A percentile compares a stretch with the other conserved stretches of the same genome.
phyloP scores from a whole-genome alignment of 2,797 vertebrate genomes.

The Oreonectes daqikongensis region DNA sequence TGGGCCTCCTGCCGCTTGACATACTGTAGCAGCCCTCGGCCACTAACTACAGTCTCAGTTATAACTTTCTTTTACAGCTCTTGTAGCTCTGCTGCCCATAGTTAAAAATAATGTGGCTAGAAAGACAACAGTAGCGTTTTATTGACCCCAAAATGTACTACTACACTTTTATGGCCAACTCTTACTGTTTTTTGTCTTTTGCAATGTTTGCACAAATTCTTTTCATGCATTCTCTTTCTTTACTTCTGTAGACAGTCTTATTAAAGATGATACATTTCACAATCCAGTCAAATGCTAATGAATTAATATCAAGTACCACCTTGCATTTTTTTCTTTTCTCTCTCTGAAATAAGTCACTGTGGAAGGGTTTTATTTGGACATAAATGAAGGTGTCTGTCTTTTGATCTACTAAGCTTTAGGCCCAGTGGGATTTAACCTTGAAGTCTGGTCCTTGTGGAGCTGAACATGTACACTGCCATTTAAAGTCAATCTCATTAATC shows the following conservation, averaged over 20 bases:
- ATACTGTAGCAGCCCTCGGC: background rate
- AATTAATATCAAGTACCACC: background rate
- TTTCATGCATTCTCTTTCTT: background rate
- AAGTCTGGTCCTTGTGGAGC: slow-evolving; percentile 63
- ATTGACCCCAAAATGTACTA: background rate
- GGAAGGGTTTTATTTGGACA: background rate
- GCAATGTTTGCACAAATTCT: background rate
- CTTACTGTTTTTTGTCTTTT: background rate
- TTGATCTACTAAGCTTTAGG: slow-evolving; percentile 64
- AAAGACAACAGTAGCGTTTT: background rate
- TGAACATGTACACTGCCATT: slow-evolving; percentile 49
- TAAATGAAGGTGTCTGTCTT: slow-evolving; percentile 57
- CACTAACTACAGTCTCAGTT: background rate
- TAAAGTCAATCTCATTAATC: slow-evolving; percentile 60
- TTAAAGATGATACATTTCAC: background rate
- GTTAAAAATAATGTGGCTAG: too few species aligned
- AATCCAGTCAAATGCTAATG: background rate
- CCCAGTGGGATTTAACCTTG: slow-evolving; percentile 54
- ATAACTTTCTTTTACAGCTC: slow-evolving; percentile 2
- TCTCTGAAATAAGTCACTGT: background rate
- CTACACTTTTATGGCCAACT: background rate
- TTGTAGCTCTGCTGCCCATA: background rate
- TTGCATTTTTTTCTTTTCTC: slow-evolving; percentile 24
- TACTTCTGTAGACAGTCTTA: background rate
- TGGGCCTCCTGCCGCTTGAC: slow-evolving; percentile 2